Percentiles rank a stretch among this genome's conserved stretches.
phyloP scores from a whole-genome alignment of 2,113 vertebrate genomes.

The Cervus canadensis region DNA sequence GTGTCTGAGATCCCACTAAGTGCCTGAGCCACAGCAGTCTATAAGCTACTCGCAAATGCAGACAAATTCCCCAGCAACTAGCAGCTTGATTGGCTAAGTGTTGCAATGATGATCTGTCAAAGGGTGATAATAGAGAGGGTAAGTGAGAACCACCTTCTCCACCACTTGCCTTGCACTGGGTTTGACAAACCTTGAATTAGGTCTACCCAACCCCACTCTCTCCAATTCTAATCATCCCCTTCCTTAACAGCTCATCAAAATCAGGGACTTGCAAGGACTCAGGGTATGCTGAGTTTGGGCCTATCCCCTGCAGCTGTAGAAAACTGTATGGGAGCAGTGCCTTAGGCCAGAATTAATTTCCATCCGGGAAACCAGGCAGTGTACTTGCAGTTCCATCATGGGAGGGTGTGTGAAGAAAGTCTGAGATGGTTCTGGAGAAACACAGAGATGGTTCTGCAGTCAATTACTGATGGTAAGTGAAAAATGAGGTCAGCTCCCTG shows the following conservation, averaged over 20 bases:
- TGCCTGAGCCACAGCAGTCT: neutral
- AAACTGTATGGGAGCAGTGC: neutral
- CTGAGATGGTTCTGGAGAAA: neutral
- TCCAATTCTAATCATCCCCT: neutral
- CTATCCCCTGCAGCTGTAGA: neutral
- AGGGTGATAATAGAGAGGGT: neutral
- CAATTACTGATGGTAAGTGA: conserved; percentile 13
- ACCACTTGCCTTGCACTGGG: neutral
- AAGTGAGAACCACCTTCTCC: neutral
- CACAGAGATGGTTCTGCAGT: neutral
- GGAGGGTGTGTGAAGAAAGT: neutral
- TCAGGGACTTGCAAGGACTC: neutral
- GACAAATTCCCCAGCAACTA: neutral
- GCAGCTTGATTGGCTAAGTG: neutral
- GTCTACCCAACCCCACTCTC: neutral
- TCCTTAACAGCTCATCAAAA: neutral
- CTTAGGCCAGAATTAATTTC: neutral
- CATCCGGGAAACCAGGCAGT: neutral
- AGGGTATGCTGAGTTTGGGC: neutral
- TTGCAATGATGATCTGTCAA: neutral
- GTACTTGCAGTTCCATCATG: neutral
- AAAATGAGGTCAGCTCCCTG: conserved; percentile 56
- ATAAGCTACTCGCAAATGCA: neutral
- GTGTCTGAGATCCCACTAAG: neutral
- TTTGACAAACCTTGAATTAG: neutral